Evolutionary conservation across 2,888 invertebrate genomes (phyloP).

Genomic region (Muschampia plurimacula): DNA sequence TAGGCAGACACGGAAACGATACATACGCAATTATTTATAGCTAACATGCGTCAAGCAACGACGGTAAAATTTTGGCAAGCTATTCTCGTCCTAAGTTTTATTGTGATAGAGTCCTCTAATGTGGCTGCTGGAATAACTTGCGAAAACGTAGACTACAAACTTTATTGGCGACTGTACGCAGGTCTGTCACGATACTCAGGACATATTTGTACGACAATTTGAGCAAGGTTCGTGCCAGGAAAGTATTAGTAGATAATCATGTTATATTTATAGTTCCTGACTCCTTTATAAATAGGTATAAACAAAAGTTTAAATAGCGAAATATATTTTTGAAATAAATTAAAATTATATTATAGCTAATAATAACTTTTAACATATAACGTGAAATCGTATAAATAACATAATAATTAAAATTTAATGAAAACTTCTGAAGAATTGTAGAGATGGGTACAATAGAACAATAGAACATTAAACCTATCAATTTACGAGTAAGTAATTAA

Average conservation of each 20-base stretch:
- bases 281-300: not conserved
- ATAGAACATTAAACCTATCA: slow-evolving; percentile 22
- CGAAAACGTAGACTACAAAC: slow-evolving; percentile 45
- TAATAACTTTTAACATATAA: not conserved
- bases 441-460: slow-evolving; percentile 15
- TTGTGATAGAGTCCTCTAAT: slow-evolving; percentile 23
- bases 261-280: slow-evolving; percentile 58
- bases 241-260: slow-evolving; percentile 66
- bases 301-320: slow-evolving; percentile 17
- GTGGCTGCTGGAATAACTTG: slow-evolving; percentile 28
- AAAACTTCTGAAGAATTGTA: not conserved
- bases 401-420: not conserved
- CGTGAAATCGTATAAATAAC: not conserved
- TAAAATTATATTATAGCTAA: not conserved
- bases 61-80: slow-evolving; percentile 32
- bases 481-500: slow-evolving; percentile 22
- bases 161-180: slow-evolving; percentile 49
- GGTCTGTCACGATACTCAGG: slow-evolving; percentile 53
- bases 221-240: slow-evolving; percentile 59
- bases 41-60: slow-evolving; percentile 42
- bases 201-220: slow-evolving; percentile 45
- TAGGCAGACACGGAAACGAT: slow-evolving; percentile 51
- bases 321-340: not conserved
- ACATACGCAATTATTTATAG: slow-evolving; percentile 49
- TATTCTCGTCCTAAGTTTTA: slow-evolving; percentile 38